Conservation (phyloP, 37 sponge, comb jelly and placozoan genomes). For the Mnemiopsis leidyi region DNA sequence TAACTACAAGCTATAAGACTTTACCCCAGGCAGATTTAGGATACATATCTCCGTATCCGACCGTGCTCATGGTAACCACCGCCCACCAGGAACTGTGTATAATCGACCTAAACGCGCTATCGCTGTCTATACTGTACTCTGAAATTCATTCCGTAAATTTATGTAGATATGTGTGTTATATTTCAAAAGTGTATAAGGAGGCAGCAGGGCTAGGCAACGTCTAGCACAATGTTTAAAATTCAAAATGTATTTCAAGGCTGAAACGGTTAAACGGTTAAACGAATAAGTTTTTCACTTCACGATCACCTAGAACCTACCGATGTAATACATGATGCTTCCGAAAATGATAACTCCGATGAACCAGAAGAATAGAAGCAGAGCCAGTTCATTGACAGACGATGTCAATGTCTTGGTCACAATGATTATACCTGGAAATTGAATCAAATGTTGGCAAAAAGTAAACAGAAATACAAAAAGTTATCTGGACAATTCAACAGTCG, state of each 20-base stretch:
- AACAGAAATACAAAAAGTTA: too few relatives aligned
- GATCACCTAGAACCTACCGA: background rate
- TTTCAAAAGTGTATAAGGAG: background rate
- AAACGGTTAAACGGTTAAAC: too few relatives aligned
- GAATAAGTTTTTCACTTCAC: too few relatives aligned
- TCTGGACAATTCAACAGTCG: too few relatives aligned
- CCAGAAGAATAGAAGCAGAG: slow-evolving; percentile 16
- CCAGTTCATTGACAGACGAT: slow-evolving; percentile 3
- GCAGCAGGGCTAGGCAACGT: background rate
- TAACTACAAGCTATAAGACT: too few relatives aligned
- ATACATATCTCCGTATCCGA: background rate
- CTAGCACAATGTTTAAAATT: too few relatives aligned
- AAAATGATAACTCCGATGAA: slow-evolving; percentile 5
- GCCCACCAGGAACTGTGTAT: background rate
- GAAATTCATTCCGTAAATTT: background rate
- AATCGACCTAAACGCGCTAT: background rate
- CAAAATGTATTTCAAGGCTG: too few relatives aligned
- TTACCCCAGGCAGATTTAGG: slow-evolving; percentile 40
- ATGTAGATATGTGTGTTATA: background rate
- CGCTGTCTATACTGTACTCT: background rate
- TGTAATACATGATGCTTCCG: background rate
- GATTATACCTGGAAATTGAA: slow-evolving; percentile 10
- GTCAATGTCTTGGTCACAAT: slow-evolving; percentile 43
- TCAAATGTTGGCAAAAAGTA: too few relatives aligned
- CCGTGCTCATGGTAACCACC: slow-evolving; percentile 15